Percentiles rank a stretch among this genome's conserved stretches.
phyloP scores from a whole-genome alignment of 2,113 vertebrate genomes.

The Peromyscus californicus region DNA sequence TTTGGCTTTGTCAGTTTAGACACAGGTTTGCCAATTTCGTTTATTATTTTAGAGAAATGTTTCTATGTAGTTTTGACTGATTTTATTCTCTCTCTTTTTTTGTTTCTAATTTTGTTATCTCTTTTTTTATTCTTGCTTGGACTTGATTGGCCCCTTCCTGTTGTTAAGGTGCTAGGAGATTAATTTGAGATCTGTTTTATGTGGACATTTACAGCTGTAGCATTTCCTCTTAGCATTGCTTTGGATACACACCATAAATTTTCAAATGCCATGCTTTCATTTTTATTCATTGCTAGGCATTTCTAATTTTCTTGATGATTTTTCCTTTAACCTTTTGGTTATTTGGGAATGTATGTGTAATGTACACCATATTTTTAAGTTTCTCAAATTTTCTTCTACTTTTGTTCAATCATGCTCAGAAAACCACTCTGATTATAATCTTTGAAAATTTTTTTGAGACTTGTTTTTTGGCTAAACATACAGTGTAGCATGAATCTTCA shows the following conservation, averaged over 20 bases:
- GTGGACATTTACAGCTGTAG: neutral
- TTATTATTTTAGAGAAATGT: neutral
- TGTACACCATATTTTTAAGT: neutral
- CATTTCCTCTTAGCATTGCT: neutral
- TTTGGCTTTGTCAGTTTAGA: neutral
- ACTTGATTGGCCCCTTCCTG: neutral
- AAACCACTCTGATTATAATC: neutral
- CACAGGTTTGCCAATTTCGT: slow-evolving; percentile 30
- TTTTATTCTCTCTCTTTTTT: neutral
- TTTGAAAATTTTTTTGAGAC: neutral
- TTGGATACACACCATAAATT: neutral
- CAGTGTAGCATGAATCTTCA: too few species aligned
- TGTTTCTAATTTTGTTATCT: neutral
- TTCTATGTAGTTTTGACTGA: neutral
- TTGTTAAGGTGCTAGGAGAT: neutral
- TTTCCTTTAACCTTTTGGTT: neutral
- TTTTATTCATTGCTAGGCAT: neutral
- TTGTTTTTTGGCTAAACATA: neutral
- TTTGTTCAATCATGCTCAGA: slow-evolving; percentile 4
- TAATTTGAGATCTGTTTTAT: slow-evolving; percentile 23
- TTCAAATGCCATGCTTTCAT: slow-evolving; percentile 29
- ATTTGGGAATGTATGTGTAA: neutral
- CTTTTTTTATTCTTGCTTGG: neutral
- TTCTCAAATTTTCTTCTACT: slow-evolving; percentile 33
- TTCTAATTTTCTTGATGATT: slow-evolving; percentile 41